These are phyloP conservation scores for Origma solitaria DNA, from an alignment of 2,113 vertebrate genomes.

Conservation along the genomic window DNA sequence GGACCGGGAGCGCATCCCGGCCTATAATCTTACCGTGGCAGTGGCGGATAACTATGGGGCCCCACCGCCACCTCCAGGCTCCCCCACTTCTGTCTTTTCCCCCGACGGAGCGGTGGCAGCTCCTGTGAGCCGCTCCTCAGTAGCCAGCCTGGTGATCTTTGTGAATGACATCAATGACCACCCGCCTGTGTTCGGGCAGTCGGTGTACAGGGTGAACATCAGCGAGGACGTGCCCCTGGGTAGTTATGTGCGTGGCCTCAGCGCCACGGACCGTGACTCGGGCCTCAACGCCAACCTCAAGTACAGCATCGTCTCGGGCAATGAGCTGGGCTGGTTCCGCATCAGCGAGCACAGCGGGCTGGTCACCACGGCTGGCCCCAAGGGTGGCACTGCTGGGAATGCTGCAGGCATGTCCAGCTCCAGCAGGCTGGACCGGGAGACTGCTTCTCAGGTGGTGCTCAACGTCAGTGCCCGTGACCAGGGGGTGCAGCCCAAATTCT, in stretches of 20 bases:
- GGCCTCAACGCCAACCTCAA: slow-evolving; percentile 95
- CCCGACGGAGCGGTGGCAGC: not conserved
- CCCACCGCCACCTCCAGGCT: not conserved
- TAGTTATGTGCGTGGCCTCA: slow-evolving; percentile 92
- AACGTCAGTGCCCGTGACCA: slow-evolving; percentile 96
- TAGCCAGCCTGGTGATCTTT: slow-evolving; percentile 94
- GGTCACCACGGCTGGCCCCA: slow-evolving; percentile 79
- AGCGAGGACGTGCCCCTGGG: slow-evolving; percentile 90
- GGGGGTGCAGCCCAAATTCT: slow-evolving; percentile 91
- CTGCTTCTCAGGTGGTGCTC: slow-evolving; percentile 84
- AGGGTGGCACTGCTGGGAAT: not conserved
- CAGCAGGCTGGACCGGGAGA: slow-evolving; percentile 83
- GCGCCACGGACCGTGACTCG: slow-evolving; percentile 92
- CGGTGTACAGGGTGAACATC: slow-evolving; percentile 86
- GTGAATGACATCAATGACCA: slow-evolving; percentile 98
- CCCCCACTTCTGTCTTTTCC: not conserved
- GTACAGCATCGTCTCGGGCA: slow-evolving; percentile 94
- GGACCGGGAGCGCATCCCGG: slow-evolving; percentile 92
- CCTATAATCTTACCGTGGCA: slow-evolving; percentile 95
- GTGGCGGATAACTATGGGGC: slow-evolving; percentile 84
- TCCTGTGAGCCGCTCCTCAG: slow-evolving; percentile 84
- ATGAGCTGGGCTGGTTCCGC: slow-evolving; percentile 90
- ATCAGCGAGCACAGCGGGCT: slow-evolving; percentile 95
- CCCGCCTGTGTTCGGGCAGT: slow-evolving; percentile 89
- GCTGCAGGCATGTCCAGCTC: accelerated